Evolutionary conservation across 2,888 invertebrate species (phyloP).

Genomic region (Tipula unca): DNA sequence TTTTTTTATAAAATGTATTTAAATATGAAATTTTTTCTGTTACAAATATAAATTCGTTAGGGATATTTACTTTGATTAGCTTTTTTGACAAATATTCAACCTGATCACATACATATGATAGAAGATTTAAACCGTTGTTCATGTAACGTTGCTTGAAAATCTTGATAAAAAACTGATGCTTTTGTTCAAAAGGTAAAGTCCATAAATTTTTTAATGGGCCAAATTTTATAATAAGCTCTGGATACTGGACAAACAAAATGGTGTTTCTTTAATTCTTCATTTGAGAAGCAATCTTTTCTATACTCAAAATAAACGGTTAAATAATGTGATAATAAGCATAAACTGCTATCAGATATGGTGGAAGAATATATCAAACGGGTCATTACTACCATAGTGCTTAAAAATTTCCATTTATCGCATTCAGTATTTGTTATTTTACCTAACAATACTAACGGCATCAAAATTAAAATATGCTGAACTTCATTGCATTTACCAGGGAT

Average conservation of each 20-base stretch:
- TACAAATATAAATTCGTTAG: background rate
- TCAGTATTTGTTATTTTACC: background rate
- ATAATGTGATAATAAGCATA: background rate
- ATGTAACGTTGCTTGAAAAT: background rate
- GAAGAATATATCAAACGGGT: slow-evolving; percentile 3
- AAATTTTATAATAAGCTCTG: no score
- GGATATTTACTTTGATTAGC: background rate
- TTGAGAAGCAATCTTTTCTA: background rate
- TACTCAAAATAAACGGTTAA: background rate
- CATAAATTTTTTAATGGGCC: no score
- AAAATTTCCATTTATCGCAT: slow-evolving; percentile 20
- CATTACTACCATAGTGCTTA: slow-evolving; percentile 22
- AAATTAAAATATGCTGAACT: slow-evolving; percentile 19
- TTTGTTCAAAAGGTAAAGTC: no score
- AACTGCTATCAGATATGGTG: background rate
- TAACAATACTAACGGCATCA: slow-evolving; percentile 19
- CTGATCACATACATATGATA: background rate
- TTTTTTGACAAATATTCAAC: background rate
- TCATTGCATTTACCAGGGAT: no score
- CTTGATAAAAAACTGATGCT: background rate
- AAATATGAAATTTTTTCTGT: background rate
- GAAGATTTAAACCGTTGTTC: background rate
- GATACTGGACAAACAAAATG: slow-evolving; percentile 1
- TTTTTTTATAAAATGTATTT: background rate
- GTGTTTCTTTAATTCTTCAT: background rate